Conservation (phyloP, 2,797 vertebrate species). For the Labeo calbasu region DNA sequence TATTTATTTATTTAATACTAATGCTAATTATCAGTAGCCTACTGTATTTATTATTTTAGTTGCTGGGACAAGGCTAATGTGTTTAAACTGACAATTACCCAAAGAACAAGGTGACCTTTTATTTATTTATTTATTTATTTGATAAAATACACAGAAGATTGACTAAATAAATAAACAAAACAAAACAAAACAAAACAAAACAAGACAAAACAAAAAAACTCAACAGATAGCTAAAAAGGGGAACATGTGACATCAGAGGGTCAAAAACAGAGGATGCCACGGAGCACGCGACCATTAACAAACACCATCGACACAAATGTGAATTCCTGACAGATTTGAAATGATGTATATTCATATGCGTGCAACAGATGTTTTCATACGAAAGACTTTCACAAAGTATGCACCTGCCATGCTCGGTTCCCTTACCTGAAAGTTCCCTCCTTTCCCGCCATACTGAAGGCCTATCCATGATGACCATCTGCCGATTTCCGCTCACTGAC, state of each 20-base stretch:
- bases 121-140: no score
- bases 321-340: not conserved
- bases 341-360: not conserved
- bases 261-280: not conserved
- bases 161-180: no score
- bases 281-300: not conserved
- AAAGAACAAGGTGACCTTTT: not conserved
- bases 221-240: not conserved
- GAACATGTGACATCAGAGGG: not conserved
- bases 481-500: not conserved
- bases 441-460: not conserved
- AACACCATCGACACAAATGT: not conserved
- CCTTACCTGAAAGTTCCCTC: not conserved
- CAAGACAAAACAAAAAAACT: no score
- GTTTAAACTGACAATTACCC: not conserved
- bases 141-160: not conserved
- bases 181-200: no score
- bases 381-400: not conserved
- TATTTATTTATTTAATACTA: not conserved
- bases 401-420: not conserved
- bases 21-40: not conserved
- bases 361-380: not conserved
- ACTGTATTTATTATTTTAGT: not conserved
- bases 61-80: not conserved
- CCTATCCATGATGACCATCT: not conserved